Evolutionary conservation across 2,113 vertebrate species (phyloP).

Genomic region (Tursiops truncatus): DNA sequence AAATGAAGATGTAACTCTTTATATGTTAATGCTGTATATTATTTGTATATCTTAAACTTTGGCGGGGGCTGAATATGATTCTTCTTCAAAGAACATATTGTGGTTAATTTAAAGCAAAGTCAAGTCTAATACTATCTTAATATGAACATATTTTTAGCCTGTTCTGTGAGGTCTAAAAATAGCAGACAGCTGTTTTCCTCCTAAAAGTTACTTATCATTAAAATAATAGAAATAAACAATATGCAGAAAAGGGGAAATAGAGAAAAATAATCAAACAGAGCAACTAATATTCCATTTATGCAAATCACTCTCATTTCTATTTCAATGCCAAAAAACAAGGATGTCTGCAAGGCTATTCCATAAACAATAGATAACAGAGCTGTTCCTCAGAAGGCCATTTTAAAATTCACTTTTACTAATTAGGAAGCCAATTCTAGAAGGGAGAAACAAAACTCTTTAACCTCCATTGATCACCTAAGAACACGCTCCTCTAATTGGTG

Average conservation of each 20-base stretch:
- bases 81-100: neutral
- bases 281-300: conserved; percentile 63
- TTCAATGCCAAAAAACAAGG: conserved; percentile 50
- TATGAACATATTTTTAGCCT: conserved; percentile 46
- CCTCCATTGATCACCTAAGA: conserved; percentile 58
- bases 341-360: conserved; percentile 16
- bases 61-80: neutral
- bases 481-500: neutral
- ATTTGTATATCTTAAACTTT: neutral
- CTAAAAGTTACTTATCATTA: conserved; percentile 54
- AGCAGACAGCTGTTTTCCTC: conserved; percentile 38
- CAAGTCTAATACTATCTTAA: conserved; percentile 35
- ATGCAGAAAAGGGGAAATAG: conserved; percentile 24
- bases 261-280: conserved; percentile 57
- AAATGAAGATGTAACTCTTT: neutral
- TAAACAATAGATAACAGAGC: conserved; percentile 65
- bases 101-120: conserved; percentile 27
- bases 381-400: conserved; percentile 57
- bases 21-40: neutral
- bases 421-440: conserved; percentile 55
- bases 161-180: conserved; percentile 47
- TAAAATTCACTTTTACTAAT: conserved; percentile 66
- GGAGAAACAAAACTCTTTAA: neutral
- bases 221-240: conserved; percentile 58
- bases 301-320: conserved; percentile 69